Conservation (phyloP, 2,113 vertebrate genomes). For the Corythornis vintsioides region DNA sequence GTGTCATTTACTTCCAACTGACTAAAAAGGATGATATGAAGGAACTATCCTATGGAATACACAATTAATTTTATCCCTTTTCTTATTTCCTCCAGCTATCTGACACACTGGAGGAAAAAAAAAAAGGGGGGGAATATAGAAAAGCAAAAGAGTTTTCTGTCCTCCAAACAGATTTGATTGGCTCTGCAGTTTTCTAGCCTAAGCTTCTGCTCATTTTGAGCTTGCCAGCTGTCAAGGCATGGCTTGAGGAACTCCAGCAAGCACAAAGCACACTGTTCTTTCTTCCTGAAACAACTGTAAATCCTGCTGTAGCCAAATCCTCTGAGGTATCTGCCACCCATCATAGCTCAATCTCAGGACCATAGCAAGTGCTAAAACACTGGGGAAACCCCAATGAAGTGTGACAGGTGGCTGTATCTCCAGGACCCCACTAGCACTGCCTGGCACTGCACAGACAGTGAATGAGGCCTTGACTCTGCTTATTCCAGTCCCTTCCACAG, state of each 20-base stretch:
- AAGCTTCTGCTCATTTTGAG: neutral
- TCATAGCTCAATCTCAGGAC: neutral
- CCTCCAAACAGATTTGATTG: neutral
- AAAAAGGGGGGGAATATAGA: neutral
- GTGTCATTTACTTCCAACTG: neutral
- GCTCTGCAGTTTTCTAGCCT: neutral
- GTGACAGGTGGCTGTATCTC: neutral
- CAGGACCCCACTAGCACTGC: neutral
- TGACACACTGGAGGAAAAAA: fast-evolving
- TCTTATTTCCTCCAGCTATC: neutral
- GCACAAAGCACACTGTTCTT: neutral
- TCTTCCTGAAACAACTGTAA: neutral
- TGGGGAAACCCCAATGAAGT: neutral
- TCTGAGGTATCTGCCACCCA: neutral
- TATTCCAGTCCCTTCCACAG: neutral
- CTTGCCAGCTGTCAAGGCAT: neutral
- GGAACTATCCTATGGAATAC: neutral
- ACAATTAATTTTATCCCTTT: neutral
- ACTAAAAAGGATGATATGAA: neutral
- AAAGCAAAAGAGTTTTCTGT: neutral
- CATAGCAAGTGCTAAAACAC: neutral
- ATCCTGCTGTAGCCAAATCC: neutral
- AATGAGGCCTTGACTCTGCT: neutral
- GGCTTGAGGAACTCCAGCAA: neutral
- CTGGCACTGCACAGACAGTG: neutral